phyloP scores from a whole-genome alignment of 2,888 invertebrate genomes.

The Meganola albula region DNA sequence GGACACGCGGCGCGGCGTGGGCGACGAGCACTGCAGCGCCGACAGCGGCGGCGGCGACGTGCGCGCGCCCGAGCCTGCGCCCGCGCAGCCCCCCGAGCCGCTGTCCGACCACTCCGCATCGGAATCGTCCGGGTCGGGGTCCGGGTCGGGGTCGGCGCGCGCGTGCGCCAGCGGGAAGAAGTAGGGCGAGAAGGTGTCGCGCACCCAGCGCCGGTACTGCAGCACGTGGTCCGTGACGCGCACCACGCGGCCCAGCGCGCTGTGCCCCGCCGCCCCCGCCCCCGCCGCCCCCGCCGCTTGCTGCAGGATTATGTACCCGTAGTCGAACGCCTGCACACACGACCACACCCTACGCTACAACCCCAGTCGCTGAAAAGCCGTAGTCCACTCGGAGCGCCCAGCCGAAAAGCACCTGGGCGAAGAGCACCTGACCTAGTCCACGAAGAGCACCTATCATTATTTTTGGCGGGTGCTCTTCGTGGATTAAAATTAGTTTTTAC shows the following conservation, averaged over 20 bases:
- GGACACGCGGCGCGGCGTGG: constrained; percentile 67
- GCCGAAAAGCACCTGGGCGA: too few species aligned
- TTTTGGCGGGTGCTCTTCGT: too few species aligned
- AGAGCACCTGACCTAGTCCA: too few species aligned
- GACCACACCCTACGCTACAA: too few species aligned
- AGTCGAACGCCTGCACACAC: constrained; percentile 91
- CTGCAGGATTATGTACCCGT: constrained; percentile 92
- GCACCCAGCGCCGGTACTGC: constrained; percentile 76
- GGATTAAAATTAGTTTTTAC: too few species aligned
- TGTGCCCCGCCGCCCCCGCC: constrained; percentile 54
- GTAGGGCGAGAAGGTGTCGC: constrained; percentile 63
- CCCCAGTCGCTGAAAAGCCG: too few species aligned
- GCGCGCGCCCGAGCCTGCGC: constrained; percentile 24
- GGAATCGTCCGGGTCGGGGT: constrained; percentile 16
- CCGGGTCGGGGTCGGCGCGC: constrained; percentile 18
- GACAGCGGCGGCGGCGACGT: constrained; percentile 63
- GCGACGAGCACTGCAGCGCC: constrained; percentile 70
- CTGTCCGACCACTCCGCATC: constrained; percentile 57
- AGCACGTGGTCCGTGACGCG: constrained; percentile 95
- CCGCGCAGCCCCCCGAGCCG: constrained; percentile 19
- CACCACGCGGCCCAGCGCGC: constrained; percentile 92
- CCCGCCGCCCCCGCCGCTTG: constrained; percentile 81
- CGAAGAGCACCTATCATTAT: too few species aligned
- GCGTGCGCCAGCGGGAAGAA: constrained; percentile 53
- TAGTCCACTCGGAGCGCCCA: too few species aligned